Evolutionary conservation across 2,888 invertebrate genomes (phyloP).

Genomic region (Lasioglossum calceatum): DNA sequence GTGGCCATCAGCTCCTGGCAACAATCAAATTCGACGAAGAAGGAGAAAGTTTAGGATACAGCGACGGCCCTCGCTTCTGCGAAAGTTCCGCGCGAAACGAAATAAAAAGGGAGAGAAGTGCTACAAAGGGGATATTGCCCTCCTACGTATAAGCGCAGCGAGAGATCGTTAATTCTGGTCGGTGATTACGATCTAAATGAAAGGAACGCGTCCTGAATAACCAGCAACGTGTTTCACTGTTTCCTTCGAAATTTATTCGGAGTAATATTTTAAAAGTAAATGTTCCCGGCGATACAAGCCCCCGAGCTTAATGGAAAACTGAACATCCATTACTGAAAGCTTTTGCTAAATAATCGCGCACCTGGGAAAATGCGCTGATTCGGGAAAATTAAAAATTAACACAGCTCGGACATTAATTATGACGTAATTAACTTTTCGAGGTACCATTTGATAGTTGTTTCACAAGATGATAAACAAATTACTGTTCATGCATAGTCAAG

Average conservation of each 20-base stretch:
- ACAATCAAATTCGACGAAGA: conserved; percentile 73
- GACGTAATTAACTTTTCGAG: background rate
- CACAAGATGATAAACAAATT: background rate
- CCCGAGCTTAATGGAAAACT: background rate
- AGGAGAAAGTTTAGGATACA: conserved; percentile 72
- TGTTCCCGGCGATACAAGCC: background rate
- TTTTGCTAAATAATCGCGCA: background rate
- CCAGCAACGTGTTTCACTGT: conserved; percentile 23
- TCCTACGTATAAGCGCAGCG: conserved; percentile 55
- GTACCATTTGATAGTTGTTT: background rate
- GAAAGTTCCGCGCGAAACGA: conserved; percentile 57
- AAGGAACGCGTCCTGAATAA: conserved; percentile 55
- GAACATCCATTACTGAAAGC: conserved; percentile 9
- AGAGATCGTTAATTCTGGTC: conserved; percentile 60
- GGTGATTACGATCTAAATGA: conserved; percentile 59
- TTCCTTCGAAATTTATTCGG: conserved; percentile 12
- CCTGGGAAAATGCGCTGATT: background rate
- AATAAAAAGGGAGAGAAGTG: conserved; percentile 60
- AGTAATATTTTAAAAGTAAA: conserved; percentile 13
- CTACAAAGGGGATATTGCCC: conserved; percentile 63
- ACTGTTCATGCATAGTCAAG: background rate
- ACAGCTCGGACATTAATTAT: background rate
- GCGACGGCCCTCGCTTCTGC: conserved; percentile 61
- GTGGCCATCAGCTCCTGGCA: conserved; percentile 70
- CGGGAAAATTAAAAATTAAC: background rate